These are phyloP conservation scores for Eupithecia pulchellata DNA, from an alignment of 2,888 invertebrate species.

Conservation along the genomic window DNA sequence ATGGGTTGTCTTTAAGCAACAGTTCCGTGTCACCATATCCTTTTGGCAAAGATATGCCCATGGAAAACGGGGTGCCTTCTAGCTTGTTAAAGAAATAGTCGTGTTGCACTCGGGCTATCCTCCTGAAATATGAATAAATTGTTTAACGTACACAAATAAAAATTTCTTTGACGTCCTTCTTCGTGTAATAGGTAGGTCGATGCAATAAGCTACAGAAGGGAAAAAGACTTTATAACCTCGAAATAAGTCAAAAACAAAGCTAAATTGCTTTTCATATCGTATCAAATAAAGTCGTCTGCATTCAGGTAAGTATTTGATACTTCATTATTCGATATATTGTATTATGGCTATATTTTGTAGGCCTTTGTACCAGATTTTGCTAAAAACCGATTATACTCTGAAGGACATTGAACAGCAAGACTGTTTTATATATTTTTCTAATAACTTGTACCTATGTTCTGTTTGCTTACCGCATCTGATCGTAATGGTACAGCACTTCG, in stretches of 20 bases:
- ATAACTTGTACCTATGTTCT: background rate
- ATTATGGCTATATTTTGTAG: background rate
- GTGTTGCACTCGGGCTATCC: conserved; percentile 91
- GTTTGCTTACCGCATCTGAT: conserved; percentile 88
- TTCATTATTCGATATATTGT: too few species aligned
- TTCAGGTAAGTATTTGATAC: too few species aligned
- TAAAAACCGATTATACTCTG: background rate
- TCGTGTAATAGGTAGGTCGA: background rate
- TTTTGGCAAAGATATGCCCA: conserved; percentile 93
- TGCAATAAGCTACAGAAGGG: background rate
- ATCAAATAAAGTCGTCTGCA: too few species aligned
- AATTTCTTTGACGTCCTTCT: background rate
- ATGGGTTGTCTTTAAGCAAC: conserved; percentile 91
- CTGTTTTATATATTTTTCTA: background rate
- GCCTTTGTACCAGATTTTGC: background rate
- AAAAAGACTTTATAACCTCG: background rate
- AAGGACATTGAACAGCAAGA: background rate
- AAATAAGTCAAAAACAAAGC: background rate
- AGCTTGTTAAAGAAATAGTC: conserved; percentile 94
- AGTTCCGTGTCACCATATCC: conserved; percentile 91
- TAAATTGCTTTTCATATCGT: background rate
- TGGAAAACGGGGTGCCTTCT: conserved; percentile 93
- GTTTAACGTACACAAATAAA: background rate
- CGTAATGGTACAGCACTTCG: conserved; percentile 92
- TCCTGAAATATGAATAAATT: conserved; percentile 55